A percentile compares a stretch with the other conserved stretches of the same genome.
Conservation (phyloP, 2,113 vertebrate genomes). For the Oreochromis tanganicae region DNA sequence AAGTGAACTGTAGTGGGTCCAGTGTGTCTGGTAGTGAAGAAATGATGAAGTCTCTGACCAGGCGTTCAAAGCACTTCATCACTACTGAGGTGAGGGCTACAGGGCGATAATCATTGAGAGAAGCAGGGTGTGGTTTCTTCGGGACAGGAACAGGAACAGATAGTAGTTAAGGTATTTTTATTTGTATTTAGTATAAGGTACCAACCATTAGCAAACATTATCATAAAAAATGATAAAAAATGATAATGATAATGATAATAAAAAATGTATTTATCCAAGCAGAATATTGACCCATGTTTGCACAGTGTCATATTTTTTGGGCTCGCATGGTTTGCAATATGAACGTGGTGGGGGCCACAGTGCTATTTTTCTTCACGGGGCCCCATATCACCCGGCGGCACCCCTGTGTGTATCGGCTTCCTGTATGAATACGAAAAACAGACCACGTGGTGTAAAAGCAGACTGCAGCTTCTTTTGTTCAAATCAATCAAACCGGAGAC, state of each 20-base stretch:
- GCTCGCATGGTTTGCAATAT: neutral
- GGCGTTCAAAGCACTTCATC: no score
- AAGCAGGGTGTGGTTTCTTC: no score
- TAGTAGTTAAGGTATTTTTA: neutral
- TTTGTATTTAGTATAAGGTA: neutral
- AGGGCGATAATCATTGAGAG: no score
- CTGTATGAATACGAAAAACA: constrained; percentile 60
- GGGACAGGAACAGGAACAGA: no score
- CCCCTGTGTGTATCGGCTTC: constrained; percentile 6
- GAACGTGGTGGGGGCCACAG: neutral
- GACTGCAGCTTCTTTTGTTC: constrained; percentile 91
- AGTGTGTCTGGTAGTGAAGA: no score
- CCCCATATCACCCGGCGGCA: neutral
- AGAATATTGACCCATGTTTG: neutral
- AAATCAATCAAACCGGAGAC: constrained; percentile 83
- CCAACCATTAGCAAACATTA: neutral
- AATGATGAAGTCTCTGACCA: no score
- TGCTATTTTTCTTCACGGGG: neutral
- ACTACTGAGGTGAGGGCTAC: no score
- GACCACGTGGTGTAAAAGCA: constrained; percentile 85
- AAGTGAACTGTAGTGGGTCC: no score
- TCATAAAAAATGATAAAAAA: neutral
- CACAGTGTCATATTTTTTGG: neutral
- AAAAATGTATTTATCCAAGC: neutral
- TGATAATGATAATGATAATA: no score